Conservation (phyloP, 2,888 invertebrate genomes). For the Drosophila limbata region DNA sequence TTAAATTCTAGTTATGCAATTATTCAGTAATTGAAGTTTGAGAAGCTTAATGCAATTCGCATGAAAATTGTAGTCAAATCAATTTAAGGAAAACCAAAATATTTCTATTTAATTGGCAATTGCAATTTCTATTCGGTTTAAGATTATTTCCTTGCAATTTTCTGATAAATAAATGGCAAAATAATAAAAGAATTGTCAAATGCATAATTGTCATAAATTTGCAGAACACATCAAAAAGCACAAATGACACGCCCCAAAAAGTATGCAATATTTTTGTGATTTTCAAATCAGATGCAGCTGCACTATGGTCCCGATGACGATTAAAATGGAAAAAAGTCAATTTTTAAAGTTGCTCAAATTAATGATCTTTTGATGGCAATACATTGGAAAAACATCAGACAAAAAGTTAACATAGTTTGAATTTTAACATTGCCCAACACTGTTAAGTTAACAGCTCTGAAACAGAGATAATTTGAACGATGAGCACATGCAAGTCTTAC, state of each 20-base stretch:
- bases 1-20: constrained; percentile 1
- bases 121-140: neutral
- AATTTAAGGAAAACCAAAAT: constrained; percentile 19
- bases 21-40: constrained; percentile 20
- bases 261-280: constrained; percentile 33
- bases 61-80: constrained; percentile 24
- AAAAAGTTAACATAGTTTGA: too few relatives aligned
- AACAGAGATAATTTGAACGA: too few relatives aligned
- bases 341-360: too few relatives aligned
- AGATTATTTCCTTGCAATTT: neutral
- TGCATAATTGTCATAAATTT: constrained; percentile 1
- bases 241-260: constrained; percentile 45
- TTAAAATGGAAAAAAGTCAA: too few relatives aligned
- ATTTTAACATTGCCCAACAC: too few relatives aligned
- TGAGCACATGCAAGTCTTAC: too few relatives aligned
- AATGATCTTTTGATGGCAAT: too few relatives aligned
- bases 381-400: too few relatives aligned
- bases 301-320: too few relatives aligned
- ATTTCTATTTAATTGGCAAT: constrained; percentile 27
- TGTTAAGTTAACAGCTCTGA: too few relatives aligned
- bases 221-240: constrained; percentile 56
- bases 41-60: constrained; percentile 35
- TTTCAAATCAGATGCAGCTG: constrained; percentile 9
- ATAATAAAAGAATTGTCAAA: constrained; percentile 4
- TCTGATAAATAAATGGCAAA: neutral